A percentile compares a stretch with the other conserved stretches of the same genome.
Evolutionary conservation across 2,888 invertebrate genomes (phyloP).

Genomic region (Papilio elwesi): DNA sequence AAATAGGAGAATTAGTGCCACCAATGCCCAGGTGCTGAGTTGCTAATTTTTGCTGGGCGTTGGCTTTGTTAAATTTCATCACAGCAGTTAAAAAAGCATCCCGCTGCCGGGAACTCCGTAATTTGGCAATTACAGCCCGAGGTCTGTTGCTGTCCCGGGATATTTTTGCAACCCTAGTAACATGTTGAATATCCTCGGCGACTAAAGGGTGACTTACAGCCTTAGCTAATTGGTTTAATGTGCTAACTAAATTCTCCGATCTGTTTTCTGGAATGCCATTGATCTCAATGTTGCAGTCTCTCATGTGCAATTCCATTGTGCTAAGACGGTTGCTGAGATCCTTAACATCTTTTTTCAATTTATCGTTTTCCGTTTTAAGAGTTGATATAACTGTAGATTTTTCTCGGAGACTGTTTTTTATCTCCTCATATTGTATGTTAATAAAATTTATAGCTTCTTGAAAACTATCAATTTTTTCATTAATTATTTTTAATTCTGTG

Average conservation of each 20-base stretch:
- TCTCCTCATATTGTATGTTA: too few species aligned
- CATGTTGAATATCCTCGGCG: background rate
- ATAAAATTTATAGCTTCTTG: too few species aligned
- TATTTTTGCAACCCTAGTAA: background rate
- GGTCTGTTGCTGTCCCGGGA: background rate
- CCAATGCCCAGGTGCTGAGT: background rate
- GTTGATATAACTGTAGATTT: conserved; percentile 45
- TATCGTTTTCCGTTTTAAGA: conserved; percentile 19
- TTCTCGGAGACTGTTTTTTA: background rate
- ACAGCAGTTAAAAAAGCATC: conserved; percentile 1
- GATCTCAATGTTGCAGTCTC: background rate
- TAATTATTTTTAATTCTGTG: too few species aligned
- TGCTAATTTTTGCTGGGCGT: background rate
- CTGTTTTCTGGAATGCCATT: background rate
- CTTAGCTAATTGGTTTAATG: background rate
- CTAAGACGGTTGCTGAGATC: background rate
- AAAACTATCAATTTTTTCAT: too few species aligned
- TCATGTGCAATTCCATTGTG: conserved; percentile 1
- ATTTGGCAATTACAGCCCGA: background rate
- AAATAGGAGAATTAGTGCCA: background rate
- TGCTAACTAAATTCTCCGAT: background rate
- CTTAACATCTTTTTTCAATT: background rate
- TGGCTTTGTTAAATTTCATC: background rate
- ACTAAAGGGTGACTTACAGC: background rate
- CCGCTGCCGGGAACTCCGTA: background rate